Conservation (phyloP, 2,113 vertebrate species). For the Pionites leucogaster region DNA sequence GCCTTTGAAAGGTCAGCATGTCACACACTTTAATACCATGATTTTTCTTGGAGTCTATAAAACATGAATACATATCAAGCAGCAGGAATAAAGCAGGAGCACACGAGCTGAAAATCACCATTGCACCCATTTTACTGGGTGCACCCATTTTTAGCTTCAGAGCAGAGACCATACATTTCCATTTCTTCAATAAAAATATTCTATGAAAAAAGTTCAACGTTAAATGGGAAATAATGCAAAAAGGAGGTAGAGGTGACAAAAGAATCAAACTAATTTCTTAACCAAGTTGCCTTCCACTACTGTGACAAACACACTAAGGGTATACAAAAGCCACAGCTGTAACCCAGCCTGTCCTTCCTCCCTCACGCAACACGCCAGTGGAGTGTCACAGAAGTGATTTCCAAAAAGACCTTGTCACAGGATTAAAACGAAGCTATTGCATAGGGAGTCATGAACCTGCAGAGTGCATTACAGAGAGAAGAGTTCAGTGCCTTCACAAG, state of each 20-base stretch:
- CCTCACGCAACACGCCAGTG: neutral
- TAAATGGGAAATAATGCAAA: neutral
- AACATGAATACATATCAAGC: neutral
- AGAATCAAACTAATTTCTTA: neutral
- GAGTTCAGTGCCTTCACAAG: neutral
- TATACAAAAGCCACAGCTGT: neutral
- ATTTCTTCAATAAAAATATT: neutral
- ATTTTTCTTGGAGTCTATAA: neutral
- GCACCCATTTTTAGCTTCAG: neutral
- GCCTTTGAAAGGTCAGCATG: neutral
- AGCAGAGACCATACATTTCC: neutral
- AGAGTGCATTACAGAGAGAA: neutral
- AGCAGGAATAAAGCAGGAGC: neutral
- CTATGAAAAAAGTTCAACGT: neutral
- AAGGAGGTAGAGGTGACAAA: neutral
- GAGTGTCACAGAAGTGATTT: neutral
- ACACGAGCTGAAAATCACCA: neutral
- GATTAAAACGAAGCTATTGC: neutral
- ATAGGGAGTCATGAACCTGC: neutral
- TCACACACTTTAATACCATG: neutral
- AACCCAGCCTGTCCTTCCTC: neutral
- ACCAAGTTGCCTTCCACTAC: neutral
- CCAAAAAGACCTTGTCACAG: neutral
- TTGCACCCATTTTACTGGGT: neutral
- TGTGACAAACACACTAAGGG: neutral